A percentile compares a stretch with the other conserved stretches of the same genome.
Evolutionary conservation across 2,113 vertebrate genomes (phyloP).

Genomic region (Callithrix jacchus): DNA sequence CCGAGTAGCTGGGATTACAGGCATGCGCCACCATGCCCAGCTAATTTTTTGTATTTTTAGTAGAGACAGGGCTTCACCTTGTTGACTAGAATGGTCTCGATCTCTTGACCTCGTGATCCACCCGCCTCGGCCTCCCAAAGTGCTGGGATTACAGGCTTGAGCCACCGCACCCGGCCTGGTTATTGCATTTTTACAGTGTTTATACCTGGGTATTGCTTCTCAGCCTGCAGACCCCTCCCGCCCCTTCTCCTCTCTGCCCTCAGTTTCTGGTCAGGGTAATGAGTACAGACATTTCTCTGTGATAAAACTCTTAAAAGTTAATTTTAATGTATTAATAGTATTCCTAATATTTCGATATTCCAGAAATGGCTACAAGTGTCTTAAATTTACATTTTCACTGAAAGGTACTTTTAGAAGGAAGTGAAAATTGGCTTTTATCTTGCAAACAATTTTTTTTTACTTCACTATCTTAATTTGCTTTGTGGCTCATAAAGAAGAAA

Average conservation of each 20-base stretch:
- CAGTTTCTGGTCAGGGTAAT: constrained; percentile 74
- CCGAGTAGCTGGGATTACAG: too few species aligned
- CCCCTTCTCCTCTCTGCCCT: constrained; percentile 69
- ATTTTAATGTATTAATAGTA: constrained; percentile 88
- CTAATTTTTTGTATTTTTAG: too few species aligned
- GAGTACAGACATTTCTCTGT: constrained; percentile 81
- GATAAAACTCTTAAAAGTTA: constrained; percentile 83
- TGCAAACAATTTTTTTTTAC: constrained; percentile 80
- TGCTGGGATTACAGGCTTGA: too few species aligned
- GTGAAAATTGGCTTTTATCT: constrained; percentile 84
- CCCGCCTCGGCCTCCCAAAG: too few species aligned
- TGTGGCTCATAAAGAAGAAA: constrained; percentile 83
- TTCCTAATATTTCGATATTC: constrained; percentile 84
- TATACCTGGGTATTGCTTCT: constrained; percentile 83
- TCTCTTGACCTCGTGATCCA: too few species aligned
- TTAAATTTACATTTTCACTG: constrained; percentile 82
- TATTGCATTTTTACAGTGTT: constrained; percentile 84
- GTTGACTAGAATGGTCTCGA: too few species aligned
- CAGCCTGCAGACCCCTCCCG: background rate
- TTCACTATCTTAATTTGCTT: constrained; percentile 83
- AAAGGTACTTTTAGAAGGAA: constrained; percentile 82
- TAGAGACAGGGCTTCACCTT: too few species aligned
- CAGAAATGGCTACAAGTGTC: constrained; percentile 85
- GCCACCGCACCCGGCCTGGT: constrained; percentile 41
- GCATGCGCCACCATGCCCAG: too few species aligned